phyloP scores from a whole-genome alignment of 2,797 vertebrate species.

The Enteromius afrohamiltoni region DNA sequence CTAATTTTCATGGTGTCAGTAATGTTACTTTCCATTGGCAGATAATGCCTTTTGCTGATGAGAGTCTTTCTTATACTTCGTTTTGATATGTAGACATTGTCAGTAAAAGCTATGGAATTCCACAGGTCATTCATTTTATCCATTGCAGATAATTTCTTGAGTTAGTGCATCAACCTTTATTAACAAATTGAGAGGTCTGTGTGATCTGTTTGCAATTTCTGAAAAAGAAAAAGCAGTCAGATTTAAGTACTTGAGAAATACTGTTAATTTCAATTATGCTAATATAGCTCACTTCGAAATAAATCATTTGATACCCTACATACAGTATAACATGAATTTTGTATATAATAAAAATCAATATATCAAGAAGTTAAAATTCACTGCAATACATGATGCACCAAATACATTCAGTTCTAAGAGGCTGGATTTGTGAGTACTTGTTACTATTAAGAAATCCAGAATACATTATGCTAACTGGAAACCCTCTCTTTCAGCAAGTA shows the following conservation, averaged over 20 bases:
- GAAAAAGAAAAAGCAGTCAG: not conserved
- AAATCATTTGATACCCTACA: not conserved
- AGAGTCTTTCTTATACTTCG: conserved; percentile 62
- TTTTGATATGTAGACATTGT: conserved; percentile 64
- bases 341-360: not conserved
- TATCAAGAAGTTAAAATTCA: not conserved
- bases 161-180: conserved; percentile 25
- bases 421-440: not conserved
- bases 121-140: conserved; percentile 53
- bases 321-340: not conserved
- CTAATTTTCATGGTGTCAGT: conserved; percentile 19
- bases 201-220: conserved; percentile 13
- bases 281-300: not conserved
- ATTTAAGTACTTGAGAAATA: not conserved
- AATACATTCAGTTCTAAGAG: not conserved
- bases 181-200: conserved; percentile 34
- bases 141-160: conserved; percentile 51
- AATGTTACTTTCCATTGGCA: conserved; percentile 46
- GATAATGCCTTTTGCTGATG: conserved; percentile 50
- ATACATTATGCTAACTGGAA: conserved; percentile 17
- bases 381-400: not conserved
- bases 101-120: conserved; percentile 53
- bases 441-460: conserved; percentile 10
- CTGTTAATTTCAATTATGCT: not conserved
- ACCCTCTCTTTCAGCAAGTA: not conserved